A percentile compares a stretch with the other conserved stretches of the same genome.
phyloP scores from a whole-genome alignment of 1,140 invertebrate species.

The Nasonia longicornis region DNA sequence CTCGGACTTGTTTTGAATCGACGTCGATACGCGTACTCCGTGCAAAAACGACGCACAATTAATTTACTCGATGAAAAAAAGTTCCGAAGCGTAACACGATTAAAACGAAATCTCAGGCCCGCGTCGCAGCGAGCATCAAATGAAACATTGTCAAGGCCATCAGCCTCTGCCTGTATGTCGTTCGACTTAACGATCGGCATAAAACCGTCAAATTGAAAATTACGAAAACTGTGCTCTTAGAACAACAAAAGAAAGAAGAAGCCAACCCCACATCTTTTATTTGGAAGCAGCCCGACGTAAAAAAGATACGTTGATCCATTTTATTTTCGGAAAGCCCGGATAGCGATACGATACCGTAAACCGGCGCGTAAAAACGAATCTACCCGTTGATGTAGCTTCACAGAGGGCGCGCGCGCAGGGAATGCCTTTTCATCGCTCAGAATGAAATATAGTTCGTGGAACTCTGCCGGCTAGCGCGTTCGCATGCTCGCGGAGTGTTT shows the following conservation, averaged over 20 bases:
- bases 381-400: background rate
- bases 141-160: too few species aligned
- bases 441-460: conserved; percentile 29
- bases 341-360: background rate
- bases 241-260: background rate
- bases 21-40: too few species aligned
- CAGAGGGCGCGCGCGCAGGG: background rate
- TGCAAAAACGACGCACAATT: too few species aligned
- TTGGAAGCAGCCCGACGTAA: background rate
- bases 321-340: conserved; percentile 1
- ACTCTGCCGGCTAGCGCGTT: background rate
- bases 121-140: too few species aligned
- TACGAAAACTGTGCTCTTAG: too few species aligned
- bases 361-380: background rate
- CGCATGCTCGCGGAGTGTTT: conserved; percentile 5
- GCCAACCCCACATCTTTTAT: background rate
- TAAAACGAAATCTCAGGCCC: too few species aligned
- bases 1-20: too few species aligned
- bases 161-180: too few species aligned
- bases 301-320: background rate
- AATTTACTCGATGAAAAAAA: too few species aligned
- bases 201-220: too few species aligned
- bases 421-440: conserved; percentile 22
- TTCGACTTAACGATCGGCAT: too few species aligned
- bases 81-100: too few species aligned